phyloP scores from a whole-genome alignment of 1,140 invertebrate species.

The Berghia stephanieae region DNA sequence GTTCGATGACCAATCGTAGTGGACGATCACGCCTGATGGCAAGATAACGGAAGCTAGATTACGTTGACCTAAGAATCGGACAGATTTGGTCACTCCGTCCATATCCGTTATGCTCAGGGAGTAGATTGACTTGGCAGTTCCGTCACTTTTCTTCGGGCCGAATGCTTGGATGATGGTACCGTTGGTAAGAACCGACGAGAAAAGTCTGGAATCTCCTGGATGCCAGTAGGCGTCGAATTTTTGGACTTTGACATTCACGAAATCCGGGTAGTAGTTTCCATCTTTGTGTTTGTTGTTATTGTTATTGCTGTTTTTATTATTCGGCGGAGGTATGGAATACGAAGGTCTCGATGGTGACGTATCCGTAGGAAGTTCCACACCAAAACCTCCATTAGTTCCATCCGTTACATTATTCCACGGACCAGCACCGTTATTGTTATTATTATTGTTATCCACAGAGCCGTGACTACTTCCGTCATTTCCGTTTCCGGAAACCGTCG shows the following conservation, averaged over 20 bases:
- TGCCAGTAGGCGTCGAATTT: conserved; percentile 36
- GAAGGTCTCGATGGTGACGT: neutral
- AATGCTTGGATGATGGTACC: conserved; percentile 29
- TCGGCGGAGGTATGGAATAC: neutral
- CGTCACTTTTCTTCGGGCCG: conserved; percentile 37
- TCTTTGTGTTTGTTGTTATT: neutral
- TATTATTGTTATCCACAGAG: neutral
- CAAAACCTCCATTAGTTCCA: no score
- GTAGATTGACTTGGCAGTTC: conserved; percentile 33
- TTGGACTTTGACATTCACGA: conserved; percentile 17
- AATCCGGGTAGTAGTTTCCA: neutral
- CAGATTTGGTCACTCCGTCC: neutral
- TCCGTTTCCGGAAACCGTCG: neutral
- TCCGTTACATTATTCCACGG: neutral
- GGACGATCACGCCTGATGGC: conserved; percentile 33
- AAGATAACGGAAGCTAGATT: conserved; percentile 38
- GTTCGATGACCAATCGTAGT: conserved; percentile 36
- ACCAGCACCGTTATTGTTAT: neutral
- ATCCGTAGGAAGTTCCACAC: no score
- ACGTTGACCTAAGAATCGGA: conserved; percentile 28
- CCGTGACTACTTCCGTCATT: neutral
- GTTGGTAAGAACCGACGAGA: conserved; percentile 30
- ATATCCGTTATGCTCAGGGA: conserved; percentile 30
- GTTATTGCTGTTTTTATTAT: neutral
- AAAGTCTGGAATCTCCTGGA: conserved; percentile 33